phyloP scores from a whole-genome alignment of 1,140 invertebrate species.

The Neotoxoptera formosana region DNA sequence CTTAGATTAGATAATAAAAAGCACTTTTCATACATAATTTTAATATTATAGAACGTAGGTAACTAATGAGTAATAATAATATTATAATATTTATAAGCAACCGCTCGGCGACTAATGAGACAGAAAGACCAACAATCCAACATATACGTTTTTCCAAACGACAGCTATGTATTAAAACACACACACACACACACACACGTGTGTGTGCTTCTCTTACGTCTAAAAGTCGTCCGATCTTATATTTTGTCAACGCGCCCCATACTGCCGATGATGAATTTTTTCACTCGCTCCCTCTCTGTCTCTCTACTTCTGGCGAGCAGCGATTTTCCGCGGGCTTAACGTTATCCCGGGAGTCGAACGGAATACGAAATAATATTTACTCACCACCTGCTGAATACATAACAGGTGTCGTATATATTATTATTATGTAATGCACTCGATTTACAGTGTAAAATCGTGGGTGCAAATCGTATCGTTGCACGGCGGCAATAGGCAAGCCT shows the following conservation, averaged over 20 bases:
- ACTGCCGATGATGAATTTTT: background rate
- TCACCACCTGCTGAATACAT: constrained; percentile 48
- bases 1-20: too few species aligned
- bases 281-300: background rate
- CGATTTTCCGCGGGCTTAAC: background rate
- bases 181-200: background rate
- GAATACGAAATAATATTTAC: constrained; percentile 11
- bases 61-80: background rate
- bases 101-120: too few species aligned
- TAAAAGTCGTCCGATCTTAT: background rate
- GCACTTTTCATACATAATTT: too few species aligned
- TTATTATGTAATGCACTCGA: constrained; percentile 23
- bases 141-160: too few species aligned
- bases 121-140: too few species aligned
- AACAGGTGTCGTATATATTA: constrained; percentile 28
- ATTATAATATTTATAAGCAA: too few species aligned
- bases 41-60: background rate
- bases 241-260: background rate
- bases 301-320: background rate
- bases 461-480: background rate
- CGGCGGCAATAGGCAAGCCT: background rate
- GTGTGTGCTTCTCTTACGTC: background rate
- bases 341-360: background rate
- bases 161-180: too few species aligned
- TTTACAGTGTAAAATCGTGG: background rate